These are phyloP conservation scores for Anagyrus pseudococci DNA, from an alignment of 2,888 invertebrate genomes.

Conservation along the genomic window DNA sequence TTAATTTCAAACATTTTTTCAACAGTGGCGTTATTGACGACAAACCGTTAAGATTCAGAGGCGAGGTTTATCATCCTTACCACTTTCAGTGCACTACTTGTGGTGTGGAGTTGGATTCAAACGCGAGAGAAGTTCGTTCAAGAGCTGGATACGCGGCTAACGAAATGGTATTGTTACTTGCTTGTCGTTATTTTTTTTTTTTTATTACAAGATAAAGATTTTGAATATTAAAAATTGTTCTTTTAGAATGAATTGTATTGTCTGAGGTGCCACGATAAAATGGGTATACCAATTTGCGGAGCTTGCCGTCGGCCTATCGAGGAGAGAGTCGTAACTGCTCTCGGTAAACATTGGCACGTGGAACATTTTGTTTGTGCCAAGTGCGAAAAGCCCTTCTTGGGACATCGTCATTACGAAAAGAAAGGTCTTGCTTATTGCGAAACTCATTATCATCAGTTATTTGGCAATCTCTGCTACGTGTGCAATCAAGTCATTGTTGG, in stretches of 20 bases:
- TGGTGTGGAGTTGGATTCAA: conserved; percentile 90
- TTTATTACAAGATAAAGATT: background rate
- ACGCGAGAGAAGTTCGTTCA: conserved; percentile 94
- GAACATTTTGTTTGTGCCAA: conserved; percentile 99
- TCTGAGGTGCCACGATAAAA: conserved; percentile 97
- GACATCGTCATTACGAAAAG: conserved; percentile 98
- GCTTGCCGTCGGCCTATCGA: conserved; percentile 99
- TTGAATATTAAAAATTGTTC: conserved; percentile 7
- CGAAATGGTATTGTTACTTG: conserved; percentile 72
- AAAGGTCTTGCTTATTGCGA: conserved; percentile 99
- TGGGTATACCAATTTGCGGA: conserved; percentile 99
- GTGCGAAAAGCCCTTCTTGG: conserved; percentile 99
- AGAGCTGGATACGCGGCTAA: conserved; percentile 89
- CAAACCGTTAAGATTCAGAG: conserved; percentile 87
- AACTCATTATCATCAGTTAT: conserved; percentile 97
- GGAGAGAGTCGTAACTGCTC: conserved; percentile 96
- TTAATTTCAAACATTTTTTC: too few relatives aligned
- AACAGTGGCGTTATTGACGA: conserved; percentile 91
- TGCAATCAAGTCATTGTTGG: conserved; percentile 98
- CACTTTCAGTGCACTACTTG: conserved; percentile 97
- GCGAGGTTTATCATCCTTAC: conserved; percentile 98
- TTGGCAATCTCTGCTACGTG: conserved; percentile 97
- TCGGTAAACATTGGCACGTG: conserved; percentile 98
- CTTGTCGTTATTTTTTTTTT: conserved; percentile 11
- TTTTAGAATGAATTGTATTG: conserved; percentile 92